phyloP scores from a whole-genome alignment of 2,797 vertebrate species.

The Limnodromus scolopaceus region DNA sequence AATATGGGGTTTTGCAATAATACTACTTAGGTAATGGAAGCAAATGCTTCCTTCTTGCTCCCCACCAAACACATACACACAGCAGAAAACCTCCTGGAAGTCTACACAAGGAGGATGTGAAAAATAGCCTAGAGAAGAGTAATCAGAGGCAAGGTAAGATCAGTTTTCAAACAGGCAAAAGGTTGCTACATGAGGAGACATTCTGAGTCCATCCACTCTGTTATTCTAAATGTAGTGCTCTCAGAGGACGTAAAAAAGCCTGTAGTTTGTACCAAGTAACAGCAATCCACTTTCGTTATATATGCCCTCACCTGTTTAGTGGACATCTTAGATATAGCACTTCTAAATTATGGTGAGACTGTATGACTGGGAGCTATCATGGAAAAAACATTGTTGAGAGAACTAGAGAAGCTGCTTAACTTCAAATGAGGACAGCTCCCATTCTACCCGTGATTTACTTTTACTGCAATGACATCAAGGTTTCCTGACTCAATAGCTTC shows the following conservation, averaged over 20 bases:
- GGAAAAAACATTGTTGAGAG: neutral
- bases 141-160: neutral
- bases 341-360: neutral
- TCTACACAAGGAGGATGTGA: neutral
- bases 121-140: neutral
- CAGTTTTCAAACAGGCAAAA: neutral
- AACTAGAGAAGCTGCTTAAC: slow-evolving; percentile 4
- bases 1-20: neutral
- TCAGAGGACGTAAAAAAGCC: neutral
- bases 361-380: neutral
- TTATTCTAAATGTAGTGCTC: neutral
- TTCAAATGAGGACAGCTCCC: neutral
- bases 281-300: neutral
- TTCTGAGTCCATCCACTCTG: neutral
- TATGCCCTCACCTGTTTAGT: neutral
- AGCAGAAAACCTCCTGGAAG: neutral
- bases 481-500: neutral
- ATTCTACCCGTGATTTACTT: neutral
- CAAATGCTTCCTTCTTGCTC: neutral
- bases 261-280: neutral
- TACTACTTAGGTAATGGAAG: neutral
- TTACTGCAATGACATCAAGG: neutral
- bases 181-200: neutral
- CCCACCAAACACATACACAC: neutral
- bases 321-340: neutral